Evolutionary conservation across 2,113 vertebrate genomes (phyloP), one percentile per base, ranked within the genome.

Genomic region (Panurus biarmicus): DNA sequence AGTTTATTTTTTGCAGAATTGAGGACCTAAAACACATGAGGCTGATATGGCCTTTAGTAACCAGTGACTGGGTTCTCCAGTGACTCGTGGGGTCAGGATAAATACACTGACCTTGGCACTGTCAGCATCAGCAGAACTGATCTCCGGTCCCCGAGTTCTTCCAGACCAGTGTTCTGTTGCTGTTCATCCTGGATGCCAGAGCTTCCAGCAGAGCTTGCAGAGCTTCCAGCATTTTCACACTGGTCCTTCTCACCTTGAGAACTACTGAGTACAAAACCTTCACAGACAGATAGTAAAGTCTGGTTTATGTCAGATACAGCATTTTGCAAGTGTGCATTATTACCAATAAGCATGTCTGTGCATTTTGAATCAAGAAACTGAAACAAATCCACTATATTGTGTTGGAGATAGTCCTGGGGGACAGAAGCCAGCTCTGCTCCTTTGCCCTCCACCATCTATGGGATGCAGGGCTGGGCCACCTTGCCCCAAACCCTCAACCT

Each of bases 301-400:
- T 79, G 19, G 56, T 47, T 72, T 72, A 57, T 29, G 28, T 53
- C 53, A 90, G n/a, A 85, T 25, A 23, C 9, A 42, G 14, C 53
- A 45, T 53, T 83, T 82, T 58, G 33, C 36, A 87, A 82, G 54
- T 31, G 10, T 57, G 35, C 10, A 44, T 58, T 14, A 29, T 28
- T 70, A n/a, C 18, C 31, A n/a, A 54, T 73, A 65, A 72, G 9
- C 1, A 0, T 8, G 6, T 53, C 40, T 78, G 50, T 33, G 45
- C 12, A 38, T 69, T 93, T 65, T 76, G 38, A 82, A n/a, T n/a
- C n/a, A n/a, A n/a, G n/a, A n/a, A n/a, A n/a, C n/a, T n/a, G n/a
- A n/a, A n/a, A n/a, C n/a, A n/a, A n/a, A n/a, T n/a, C n/a, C 1
- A 4, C 23, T 38, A 0, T 18, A 42, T 11, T 11, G 18, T 47